These are phyloP conservation scores for Drosophila lacicola DNA, from an alignment of 2,888 invertebrate genomes.

Conservation along the genomic window DNA sequence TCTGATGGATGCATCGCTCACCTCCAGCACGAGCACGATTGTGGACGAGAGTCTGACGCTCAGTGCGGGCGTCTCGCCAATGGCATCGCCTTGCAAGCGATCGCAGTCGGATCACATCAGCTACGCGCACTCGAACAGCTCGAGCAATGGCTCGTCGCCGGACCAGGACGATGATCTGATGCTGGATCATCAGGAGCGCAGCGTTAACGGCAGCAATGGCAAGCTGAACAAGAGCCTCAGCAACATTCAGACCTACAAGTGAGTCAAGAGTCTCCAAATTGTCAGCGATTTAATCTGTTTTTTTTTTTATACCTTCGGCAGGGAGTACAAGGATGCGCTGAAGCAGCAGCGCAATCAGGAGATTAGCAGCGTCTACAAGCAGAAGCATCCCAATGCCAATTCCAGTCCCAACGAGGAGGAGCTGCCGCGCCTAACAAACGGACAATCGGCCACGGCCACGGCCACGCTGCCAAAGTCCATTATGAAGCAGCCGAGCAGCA, in stretches of 20 bases:
- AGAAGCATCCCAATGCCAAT: conserved; percentile 73
- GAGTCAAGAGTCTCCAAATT: conserved; percentile 6
- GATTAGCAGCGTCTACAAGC: conserved; percentile 88
- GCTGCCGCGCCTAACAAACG: conserved; percentile 49
- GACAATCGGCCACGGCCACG: conserved; percentile 40
- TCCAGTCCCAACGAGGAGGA: conserved; percentile 75
- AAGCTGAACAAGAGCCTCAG: conserved; percentile 82
- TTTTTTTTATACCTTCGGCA: conserved; percentile 80
- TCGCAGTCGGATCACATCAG: conserved; percentile 52
- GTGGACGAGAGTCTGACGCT: conserved; percentile 78
- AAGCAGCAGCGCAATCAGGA: conserved; percentile 94
- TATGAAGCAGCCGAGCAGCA: conserved; percentile 78
- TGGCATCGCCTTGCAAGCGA: conserved; percentile 73
- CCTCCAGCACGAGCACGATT: conserved; percentile 82
- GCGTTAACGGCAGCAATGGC: conserved; percentile 73
- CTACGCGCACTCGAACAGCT: conserved; percentile 79
- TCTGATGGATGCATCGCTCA: conserved; percentile 81
- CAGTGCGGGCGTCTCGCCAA: conserved; percentile 56
- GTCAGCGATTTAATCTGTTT: neutral
- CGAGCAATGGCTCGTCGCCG: conserved; percentile 83
- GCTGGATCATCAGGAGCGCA: conserved; percentile 75
- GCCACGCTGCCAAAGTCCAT: conserved; percentile 80
- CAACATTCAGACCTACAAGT: conserved; percentile 85
- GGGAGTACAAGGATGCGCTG: conserved; percentile 96
- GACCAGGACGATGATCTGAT: conserved; percentile 82